Percentiles rank a stretch among this genome's conserved stretches.
Evolutionary conservation across 1,140 invertebrate genomes (phyloP).

Genomic region (Latrodectus geometricus): DNA sequence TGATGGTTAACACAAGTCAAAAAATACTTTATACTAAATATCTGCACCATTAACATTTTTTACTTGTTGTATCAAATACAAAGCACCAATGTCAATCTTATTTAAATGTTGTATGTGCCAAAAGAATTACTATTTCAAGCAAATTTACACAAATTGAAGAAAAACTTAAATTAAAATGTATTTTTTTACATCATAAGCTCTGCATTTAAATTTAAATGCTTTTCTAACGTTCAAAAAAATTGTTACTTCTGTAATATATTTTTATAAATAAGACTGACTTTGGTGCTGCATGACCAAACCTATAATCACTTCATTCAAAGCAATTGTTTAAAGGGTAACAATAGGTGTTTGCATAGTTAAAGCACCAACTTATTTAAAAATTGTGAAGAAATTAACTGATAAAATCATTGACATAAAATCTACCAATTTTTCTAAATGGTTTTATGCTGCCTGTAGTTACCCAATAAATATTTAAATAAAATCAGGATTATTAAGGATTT

Average conservation of each 20-base stretch:
- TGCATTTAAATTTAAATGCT: background rate
- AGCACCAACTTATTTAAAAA: background rate
- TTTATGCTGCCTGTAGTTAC: background rate
- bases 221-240: background rate
- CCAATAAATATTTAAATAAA: conserved; percentile 13
- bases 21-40: conserved; percentile 58
- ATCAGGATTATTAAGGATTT: conserved; percentile 42
- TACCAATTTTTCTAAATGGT: background rate
- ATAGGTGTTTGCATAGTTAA: background rate
- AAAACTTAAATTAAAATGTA: no score
- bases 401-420: background rate
- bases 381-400: background rate
- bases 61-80: conserved; percentile 20
- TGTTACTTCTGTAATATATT: background rate
- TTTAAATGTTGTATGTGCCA: background rate
- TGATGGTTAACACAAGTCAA: conserved; percentile 50
- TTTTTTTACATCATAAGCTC: background rate
- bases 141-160: no score
- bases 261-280: background rate
- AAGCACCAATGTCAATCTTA: conserved; percentile 7
- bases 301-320: conserved; percentile 9
- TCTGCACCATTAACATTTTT: conserved; percentile 23
- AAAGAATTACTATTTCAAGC: no score
- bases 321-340: conserved; percentile 14
- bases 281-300: background rate